These are phyloP conservation scores for Poeciliopsis prolifica DNA, from an alignment of 2,113 vertebrate species.

Conservation along the genomic window DNA sequence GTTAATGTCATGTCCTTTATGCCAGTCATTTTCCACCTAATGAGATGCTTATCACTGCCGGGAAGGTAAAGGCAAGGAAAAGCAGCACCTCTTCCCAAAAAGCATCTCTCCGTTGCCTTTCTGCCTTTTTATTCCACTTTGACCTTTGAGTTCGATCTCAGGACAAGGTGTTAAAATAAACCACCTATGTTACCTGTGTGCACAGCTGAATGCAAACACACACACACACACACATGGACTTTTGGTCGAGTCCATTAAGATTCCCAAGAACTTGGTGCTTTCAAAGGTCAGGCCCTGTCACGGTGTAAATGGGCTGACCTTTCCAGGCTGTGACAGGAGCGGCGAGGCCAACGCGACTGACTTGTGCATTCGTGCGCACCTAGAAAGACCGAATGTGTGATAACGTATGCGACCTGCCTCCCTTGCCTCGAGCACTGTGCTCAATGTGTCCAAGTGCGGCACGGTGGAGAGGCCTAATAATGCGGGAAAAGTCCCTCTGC, in stretches of 20 bases:
- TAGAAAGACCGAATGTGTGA: conserved; percentile 10
- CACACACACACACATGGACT: neutral
- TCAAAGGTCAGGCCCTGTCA: conserved; percentile 77
- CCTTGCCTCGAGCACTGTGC: conserved; percentile 30
- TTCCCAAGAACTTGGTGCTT: conserved; percentile 61
- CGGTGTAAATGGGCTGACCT: conserved; percentile 74
- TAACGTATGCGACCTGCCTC: conserved; percentile 44
- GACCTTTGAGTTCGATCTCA: conserved; percentile 43
- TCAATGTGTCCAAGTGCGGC: conserved; percentile 31
- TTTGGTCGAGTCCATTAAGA: conserved; percentile 56
- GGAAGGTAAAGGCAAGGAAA: conserved; percentile 18
- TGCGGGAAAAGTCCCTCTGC: conserved; percentile 57
- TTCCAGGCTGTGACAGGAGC: conserved; percentile 69
- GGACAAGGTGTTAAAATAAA: conserved; percentile 30
- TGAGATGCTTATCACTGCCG: conserved; percentile 61
- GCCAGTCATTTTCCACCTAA: conserved; percentile 63
- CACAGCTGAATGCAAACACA: conserved; percentile 28
- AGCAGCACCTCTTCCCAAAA: neutral
- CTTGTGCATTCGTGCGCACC: conserved; percentile 27
- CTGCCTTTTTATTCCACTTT: conserved; percentile 22
- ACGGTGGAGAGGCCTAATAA: conserved; percentile 15
- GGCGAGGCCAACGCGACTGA: conserved; percentile 44
- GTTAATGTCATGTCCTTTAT: conserved; percentile 72
- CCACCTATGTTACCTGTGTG: conserved; percentile 12
- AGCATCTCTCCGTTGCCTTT: neutral